Conservation (phyloP, 2,797 vertebrate species). For the Acanthopagrus latus region DNA sequence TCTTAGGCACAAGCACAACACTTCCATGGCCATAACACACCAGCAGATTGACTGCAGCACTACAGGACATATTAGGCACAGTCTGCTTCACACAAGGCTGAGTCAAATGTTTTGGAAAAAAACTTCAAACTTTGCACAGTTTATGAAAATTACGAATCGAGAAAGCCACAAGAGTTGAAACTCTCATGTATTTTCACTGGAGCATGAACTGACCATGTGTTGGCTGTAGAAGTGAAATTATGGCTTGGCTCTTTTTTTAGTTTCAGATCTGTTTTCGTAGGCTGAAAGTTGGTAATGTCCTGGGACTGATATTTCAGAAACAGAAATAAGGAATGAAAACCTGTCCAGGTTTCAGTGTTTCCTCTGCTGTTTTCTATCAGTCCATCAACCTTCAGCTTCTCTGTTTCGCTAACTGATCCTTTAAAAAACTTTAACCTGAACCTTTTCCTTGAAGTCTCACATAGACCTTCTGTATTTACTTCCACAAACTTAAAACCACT, state of each 20-base stretch:
- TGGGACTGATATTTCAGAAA: conserved; percentile 13
- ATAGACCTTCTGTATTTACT: conserved; percentile 17
- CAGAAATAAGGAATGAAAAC: conserved; percentile 43
- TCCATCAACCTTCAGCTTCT: not conserved
- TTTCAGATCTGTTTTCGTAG: conserved; percentile 45
- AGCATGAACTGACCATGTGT: conserved; percentile 28
- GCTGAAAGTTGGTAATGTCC: conserved; percentile 17
- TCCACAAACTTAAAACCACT: conserved; percentile 1
- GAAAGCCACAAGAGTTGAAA: conserved; percentile 35
- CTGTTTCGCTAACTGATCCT: conserved; percentile 6
- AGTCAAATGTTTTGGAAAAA: conserved; percentile 62
- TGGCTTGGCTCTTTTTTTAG: conserved; percentile 19
- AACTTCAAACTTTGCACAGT: conserved; percentile 25
- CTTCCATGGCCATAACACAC: conserved; percentile 60
- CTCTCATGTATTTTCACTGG: conserved; percentile 19
- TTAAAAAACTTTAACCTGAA: conserved; percentile 8
- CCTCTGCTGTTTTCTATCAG: not conserved
- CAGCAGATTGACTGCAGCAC: conserved; percentile 62
- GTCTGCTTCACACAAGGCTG: conserved; percentile 56
- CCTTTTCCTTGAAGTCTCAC: conserved; percentile 6
- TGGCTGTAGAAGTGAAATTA: conserved; percentile 25
- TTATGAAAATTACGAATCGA: conserved; percentile 32
- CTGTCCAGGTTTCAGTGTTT: conserved; percentile 18
- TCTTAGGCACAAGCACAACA: conserved; percentile 68
- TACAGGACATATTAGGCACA: conserved; percentile 63